phyloP scores from a whole-genome alignment of 2,888 invertebrate genomes.

The Microplitis manilae region DNA sequence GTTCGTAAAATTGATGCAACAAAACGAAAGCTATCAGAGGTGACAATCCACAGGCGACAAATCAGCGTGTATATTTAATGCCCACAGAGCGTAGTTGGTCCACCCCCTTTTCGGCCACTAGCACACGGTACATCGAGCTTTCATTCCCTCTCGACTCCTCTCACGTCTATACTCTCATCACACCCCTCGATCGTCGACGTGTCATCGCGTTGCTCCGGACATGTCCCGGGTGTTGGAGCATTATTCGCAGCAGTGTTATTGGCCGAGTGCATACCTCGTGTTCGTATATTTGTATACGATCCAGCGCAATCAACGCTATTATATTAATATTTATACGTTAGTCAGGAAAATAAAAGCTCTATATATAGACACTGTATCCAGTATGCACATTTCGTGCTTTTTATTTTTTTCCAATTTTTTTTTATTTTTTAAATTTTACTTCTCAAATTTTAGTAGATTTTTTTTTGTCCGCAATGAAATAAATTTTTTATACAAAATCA shows the following conservation, averaged over 20 bases:
- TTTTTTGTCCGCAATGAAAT: neutral
- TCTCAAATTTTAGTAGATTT: neutral
- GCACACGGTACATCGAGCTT: constrained; percentile 25
- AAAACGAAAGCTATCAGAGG: constrained; percentile 69
- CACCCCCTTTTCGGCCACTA: constrained; percentile 14
- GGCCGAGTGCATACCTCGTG: constrained; percentile 32
- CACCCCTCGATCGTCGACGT: constrained; percentile 45
- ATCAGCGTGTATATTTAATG: constrained; percentile 71
- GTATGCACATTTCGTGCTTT: neutral
- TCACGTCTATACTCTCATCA: constrained; percentile 23
- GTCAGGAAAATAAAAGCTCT: constrained; percentile 19
- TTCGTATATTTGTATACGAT: constrained; percentile 53
- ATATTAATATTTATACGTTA: constrained; percentile 64
- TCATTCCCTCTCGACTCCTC: constrained; percentile 20
- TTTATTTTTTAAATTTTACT: neutral
- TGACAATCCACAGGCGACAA: constrained; percentile 70
- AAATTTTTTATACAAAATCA: neutral
- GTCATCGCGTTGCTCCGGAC: constrained; percentile 56
- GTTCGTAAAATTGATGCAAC: constrained; percentile 52
- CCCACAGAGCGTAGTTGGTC: constrained; percentile 54
- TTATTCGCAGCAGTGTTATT: constrained; percentile 51
- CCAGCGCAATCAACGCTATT: constrained; percentile 64
- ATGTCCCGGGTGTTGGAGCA: constrained; percentile 54
- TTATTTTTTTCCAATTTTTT: neutral
- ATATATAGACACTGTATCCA: neutral